These are phyloP conservation scores for Cosmia trapezina DNA, from an alignment of 2,888 invertebrate genomes.

Conservation along the genomic window DNA sequence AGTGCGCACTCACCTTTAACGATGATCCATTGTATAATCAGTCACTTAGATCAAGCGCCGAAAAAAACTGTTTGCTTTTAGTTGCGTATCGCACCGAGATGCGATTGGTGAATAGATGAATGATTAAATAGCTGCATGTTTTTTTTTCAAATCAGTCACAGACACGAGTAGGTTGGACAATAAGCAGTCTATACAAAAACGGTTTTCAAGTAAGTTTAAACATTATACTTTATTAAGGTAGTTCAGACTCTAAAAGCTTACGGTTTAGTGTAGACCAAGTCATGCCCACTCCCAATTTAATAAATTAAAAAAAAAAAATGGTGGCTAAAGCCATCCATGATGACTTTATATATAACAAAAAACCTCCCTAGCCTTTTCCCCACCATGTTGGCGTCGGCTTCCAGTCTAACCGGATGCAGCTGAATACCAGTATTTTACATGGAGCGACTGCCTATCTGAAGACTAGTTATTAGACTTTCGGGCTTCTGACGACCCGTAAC, in stretches of 20 bases:
- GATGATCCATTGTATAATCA: constrained; percentile 73
- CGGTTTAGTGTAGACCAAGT: too few relatives aligned
- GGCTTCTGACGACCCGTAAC: too few relatives aligned
- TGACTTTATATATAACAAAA: too few relatives aligned
- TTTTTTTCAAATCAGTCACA: constrained; percentile 21
- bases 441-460: too few relatives aligned
- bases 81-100: constrained; percentile 27
- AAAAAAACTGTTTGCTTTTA: constrained; percentile 66
- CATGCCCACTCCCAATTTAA: too few relatives aligned
- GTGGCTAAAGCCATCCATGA: too few relatives aligned
- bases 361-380: too few relatives aligned
- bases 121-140: constrained; percentile 31
- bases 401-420: too few relatives aligned
- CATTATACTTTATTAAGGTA: not conserved
- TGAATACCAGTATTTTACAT: too few relatives aligned
- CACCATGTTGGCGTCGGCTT: too few relatives aligned
- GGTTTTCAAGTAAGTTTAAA: not conserved
- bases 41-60: constrained; percentile 70
- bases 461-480: too few relatives aligned
- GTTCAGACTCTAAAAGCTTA: not conserved
- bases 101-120: constrained; percentile 44
- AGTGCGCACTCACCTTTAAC: constrained; percentile 62
- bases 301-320: too few relatives aligned
- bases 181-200: constrained; percentile 1
- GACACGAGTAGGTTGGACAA: not conserved